Evolutionary conservation across 92 coral and sea anemone genomes (phyloP).

Genomic region (Palythoa caribaeorum): DNA sequence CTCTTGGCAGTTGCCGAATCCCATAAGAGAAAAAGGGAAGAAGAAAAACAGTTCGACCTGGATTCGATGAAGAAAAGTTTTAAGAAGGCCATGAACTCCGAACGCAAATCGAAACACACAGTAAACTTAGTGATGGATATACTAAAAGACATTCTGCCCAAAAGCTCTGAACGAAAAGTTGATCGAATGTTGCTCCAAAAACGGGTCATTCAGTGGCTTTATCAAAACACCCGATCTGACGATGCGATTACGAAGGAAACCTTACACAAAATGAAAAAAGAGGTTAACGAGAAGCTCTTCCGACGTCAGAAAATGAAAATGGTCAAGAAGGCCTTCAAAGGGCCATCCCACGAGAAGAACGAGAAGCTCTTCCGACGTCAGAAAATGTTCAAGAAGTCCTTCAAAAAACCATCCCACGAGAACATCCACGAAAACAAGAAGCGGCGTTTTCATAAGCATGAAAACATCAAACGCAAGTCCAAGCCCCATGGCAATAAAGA

Average conservation of each 20-base stretch:
- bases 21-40: not conserved
- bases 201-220: not conserved
- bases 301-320: not conserved
- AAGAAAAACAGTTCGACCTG: not conserved
- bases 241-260: not conserved
- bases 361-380: not conserved
- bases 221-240: not conserved
- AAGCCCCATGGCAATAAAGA: not conserved
- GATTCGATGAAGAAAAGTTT: not conserved
- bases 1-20: constrained; percentile 5
- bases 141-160: not conserved
- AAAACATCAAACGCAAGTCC: not conserved
- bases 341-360: not conserved
- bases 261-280: constrained; percentile 28
- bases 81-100: not conserved
- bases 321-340: not conserved
- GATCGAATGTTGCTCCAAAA: not conserved
- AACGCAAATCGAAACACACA: not conserved
- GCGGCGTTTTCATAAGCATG: not conserved
- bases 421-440: not conserved
- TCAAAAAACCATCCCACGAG: not conserved
- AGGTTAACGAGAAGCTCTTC: not conserved
- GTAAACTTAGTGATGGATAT: constrained; percentile 2
- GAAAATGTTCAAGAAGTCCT: not conserved
- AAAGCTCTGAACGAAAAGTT: not conserved